Evolutionary conservation across 2,797 vertebrate genomes (phyloP).

Genomic region (Enteromius thamalakanensis): DNA sequence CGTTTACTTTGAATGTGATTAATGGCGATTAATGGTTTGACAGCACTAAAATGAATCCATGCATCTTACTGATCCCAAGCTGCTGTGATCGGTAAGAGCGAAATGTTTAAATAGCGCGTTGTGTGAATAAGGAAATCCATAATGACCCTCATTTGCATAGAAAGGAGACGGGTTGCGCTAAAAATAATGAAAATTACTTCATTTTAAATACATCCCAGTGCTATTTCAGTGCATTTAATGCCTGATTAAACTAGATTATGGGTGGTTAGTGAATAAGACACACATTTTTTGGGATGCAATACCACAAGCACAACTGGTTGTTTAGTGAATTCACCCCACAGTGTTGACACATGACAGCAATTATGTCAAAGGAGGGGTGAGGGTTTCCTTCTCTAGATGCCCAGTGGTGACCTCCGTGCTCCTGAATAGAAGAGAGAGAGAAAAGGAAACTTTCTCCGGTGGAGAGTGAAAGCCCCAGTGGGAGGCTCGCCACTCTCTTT

Average conservation of each 20-base stretch:
- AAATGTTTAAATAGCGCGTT: neutral
- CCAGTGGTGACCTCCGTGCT: neutral
- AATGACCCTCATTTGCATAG: neutral
- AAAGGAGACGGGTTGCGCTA: neutral
- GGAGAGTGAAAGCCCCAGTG: conserved; percentile 25
- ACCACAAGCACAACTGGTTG: neutral
- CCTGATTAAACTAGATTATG: neutral
- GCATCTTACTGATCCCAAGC: neutral
- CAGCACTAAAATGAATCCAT: neutral
- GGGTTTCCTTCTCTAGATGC: neutral
- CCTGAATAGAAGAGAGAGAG: neutral
- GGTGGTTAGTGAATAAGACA: neutral
- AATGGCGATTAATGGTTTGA: too few species aligned
- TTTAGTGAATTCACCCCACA: neutral
- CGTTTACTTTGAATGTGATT: too few species aligned
- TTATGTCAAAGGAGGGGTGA: neutral
- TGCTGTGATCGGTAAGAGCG: neutral
- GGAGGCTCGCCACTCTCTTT: neutral
- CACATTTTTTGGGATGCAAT: neutral
- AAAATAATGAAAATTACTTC: neutral
- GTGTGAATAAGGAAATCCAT: neutral
- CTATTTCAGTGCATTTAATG: neutral
- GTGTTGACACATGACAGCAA: neutral
- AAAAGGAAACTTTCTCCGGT: conserved; percentile 24
- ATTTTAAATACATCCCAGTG: neutral